Conservation (phyloP, 2,797 vertebrate species). For the Crypturellus tataupa region DNA sequence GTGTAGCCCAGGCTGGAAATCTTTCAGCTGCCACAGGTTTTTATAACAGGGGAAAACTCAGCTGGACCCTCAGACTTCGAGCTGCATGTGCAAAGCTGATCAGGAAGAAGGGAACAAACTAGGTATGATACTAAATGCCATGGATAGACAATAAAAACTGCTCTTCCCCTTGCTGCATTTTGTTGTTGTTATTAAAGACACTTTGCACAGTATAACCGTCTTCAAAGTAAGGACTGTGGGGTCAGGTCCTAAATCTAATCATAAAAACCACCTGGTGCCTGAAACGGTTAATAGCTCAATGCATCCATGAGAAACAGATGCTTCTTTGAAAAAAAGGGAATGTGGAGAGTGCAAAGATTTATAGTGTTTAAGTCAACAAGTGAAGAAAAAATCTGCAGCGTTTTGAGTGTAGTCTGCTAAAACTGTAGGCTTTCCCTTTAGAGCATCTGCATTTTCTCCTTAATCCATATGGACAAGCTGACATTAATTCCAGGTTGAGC, state of each 20-base stretch:
- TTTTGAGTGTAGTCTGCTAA: constrained; percentile 75
- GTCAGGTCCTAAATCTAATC: constrained; percentile 59
- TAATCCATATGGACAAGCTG: constrained; percentile 39
- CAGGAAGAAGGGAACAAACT: neutral
- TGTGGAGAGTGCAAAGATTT: constrained; percentile 72
- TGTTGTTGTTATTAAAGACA: constrained; percentile 15
- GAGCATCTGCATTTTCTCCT: constrained; percentile 73
- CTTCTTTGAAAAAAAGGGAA: constrained; percentile 72
- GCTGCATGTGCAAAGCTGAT: neutral
- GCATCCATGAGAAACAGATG: constrained; percentile 82
- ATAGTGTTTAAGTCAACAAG: constrained; percentile 78
- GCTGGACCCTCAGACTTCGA: neutral
- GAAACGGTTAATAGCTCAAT: constrained; percentile 63
- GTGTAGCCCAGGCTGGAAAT: neutral
- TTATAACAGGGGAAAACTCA: neutral
- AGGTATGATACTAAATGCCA: neutral
- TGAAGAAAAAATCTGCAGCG: constrained; percentile 76
- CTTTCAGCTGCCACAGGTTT: neutral
- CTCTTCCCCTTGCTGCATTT: neutral
- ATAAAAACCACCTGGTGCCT: constrained; percentile 74
- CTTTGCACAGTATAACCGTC: constrained; percentile 14
- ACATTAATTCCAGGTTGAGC: constrained; percentile 54
- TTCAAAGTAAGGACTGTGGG: constrained; percentile 35
- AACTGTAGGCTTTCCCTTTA: constrained; percentile 77
- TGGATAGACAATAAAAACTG: constrained; percentile 38